A percentile compares a stretch with the other conserved stretches of the same genome.
phyloP scores from a whole-genome alignment of 2,113 vertebrate species.

The Eulemur rufifrons region DNA sequence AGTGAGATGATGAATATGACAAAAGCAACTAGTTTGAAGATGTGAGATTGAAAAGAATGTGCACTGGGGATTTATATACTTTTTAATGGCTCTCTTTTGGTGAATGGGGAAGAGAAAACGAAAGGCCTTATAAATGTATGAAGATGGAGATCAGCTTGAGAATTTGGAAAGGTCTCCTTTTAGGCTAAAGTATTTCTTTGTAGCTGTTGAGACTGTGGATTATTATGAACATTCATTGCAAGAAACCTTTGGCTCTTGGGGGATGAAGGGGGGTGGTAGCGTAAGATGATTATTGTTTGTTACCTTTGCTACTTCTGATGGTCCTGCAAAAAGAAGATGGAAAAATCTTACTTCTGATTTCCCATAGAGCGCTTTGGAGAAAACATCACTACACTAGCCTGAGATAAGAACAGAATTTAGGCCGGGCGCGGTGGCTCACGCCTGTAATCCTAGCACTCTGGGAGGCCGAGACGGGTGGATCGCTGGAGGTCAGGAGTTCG shows the following conservation, averaged over 20 bases:
- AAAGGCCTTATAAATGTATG: background rate
- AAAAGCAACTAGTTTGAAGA: background rate
- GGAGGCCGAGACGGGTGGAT: no score
- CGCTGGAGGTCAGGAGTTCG: no score
- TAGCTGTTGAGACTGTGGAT: background rate
- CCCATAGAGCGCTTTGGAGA: background rate
- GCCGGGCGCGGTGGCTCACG: no score
- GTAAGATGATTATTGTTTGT: slow-evolving; percentile 8
- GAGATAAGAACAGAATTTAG: background rate
- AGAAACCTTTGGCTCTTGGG: slow-evolving; percentile 14
- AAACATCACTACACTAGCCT: background rate
- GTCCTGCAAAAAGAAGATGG: background rate
- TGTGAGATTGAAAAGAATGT: background rate
- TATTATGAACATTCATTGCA: background rate
- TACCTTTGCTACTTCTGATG: background rate
- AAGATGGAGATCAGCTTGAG: background rate
- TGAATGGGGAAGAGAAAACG: slow-evolving; percentile 42
- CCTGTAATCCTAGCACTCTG: no score
- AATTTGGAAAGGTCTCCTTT: background rate
- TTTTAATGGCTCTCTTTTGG: background rate
- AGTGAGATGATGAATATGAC: slow-evolving; percentile 12
- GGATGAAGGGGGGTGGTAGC: background rate
- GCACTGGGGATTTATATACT: background rate
- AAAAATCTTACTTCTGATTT: background rate
- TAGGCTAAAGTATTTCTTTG: background rate